Evolutionary conservation across 2,888 invertebrate species (phyloP), one percentile per base, ranked within the genome.

Genomic region (Oscheius sp.): DNA sequence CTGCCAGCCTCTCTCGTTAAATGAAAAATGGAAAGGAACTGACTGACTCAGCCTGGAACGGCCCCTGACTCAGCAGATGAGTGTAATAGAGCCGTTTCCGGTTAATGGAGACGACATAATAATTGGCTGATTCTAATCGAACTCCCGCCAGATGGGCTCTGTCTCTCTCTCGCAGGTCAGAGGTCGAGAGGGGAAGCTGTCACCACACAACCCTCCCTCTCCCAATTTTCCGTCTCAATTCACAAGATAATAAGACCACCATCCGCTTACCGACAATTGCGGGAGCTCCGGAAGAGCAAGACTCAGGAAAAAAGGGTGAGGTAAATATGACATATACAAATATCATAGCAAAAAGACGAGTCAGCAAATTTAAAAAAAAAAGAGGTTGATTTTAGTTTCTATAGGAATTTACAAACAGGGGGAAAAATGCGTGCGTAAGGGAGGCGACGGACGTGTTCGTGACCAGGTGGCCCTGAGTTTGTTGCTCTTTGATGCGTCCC

Each of bases 91-190:
- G 41, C 20, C 41, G 41, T 41, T 41, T 41, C 41, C 41, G 41
- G 41, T 20, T 24, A 47, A 47, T 24, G 24, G 47, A 41, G 47
- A 3, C 24, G 22, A 9, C 22, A 32, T 54, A 54, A 54, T 54
- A 54, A 54, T 54, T 33, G 54, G 33, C 54, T 33, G 33, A 33
- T 54, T 54, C 54, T 54, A 54, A 54, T 54, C 54, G 54, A 36
- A 50, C 54, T 54, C 50, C 8, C 9, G 33, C 54, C 54, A 54
- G 32, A 32, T 54, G 54, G 54, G 33, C 33, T 33, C 54, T 20
- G 22, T 20, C 47, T 47, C 47, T 47, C 20, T 47, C 24, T 20
- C 24, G 20, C 47, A 47, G 47, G 47, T 47, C 45, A 45, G 45
- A 45, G 45, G 45, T 9, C 20, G 14, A n/a, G n/a, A n/a, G n/a